These are phyloP conservation scores for Papilio polytes DNA, from an alignment of 1,140 invertebrate species.

Conservation along the genomic window DNA sequence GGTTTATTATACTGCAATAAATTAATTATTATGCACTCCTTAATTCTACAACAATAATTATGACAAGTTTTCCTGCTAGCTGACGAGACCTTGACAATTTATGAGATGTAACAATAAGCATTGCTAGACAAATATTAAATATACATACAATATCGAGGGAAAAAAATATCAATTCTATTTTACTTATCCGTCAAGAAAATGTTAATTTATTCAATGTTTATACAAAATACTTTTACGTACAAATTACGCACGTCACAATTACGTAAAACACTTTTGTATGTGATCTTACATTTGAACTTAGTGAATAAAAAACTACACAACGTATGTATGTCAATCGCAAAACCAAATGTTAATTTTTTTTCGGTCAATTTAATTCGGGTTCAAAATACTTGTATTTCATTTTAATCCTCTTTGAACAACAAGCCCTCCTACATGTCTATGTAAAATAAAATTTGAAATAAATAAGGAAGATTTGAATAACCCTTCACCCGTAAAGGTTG, in stretches of 20 bases:
- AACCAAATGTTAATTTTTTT: not conserved
- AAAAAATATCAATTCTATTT: not conserved
- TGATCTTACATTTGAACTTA: slow-evolving; percentile 6
- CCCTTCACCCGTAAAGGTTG: no score
- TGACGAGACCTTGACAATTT: slow-evolving; percentile 14
- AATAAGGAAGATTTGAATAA: not conserved
- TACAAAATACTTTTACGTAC: not conserved
- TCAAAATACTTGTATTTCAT: no score
- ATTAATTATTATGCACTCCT: not conserved
- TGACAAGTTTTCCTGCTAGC: slow-evolving; percentile 17
- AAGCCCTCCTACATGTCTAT: no score
- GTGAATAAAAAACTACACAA: not conserved
- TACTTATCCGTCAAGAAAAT: not conserved
- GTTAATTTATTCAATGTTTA: not conserved
- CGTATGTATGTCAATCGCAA: not conserved
- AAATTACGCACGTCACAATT: not conserved
- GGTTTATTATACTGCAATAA: not conserved
- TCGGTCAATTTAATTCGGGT: no score
- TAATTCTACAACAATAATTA: slow-evolving; percentile 15
- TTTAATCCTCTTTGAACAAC: no score
- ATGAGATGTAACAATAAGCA: slow-evolving; percentile 3
- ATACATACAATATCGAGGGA: not conserved
- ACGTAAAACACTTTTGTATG: slow-evolving; percentile 4
- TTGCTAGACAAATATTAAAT: not conserved
- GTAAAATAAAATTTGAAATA: no score